These are phyloP conservation scores for Balearica regulorum DNA, from an alignment of 2,797 vertebrate genomes.

Conservation along the genomic window DNA sequence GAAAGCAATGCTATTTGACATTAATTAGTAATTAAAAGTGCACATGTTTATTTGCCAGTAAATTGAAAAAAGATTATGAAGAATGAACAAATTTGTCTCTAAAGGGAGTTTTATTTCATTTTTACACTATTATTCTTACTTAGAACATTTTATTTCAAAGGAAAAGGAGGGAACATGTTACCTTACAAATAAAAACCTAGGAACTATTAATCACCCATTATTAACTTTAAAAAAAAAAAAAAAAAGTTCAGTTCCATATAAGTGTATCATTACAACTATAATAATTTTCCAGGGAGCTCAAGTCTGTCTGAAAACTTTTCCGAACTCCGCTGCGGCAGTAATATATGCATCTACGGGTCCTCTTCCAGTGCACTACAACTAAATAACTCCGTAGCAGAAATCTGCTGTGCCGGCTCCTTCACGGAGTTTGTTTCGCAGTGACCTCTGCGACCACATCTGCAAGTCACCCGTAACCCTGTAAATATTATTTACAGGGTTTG, in stretches of 20 bases:
- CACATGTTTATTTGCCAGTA: neutral
- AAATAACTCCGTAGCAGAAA: neutral
- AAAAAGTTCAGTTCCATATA: neutral
- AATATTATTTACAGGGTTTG: neutral
- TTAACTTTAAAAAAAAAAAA: neutral
- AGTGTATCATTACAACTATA: neutral
- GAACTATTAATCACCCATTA: neutral
- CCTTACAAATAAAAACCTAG: neutral
- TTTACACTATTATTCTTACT: neutral
- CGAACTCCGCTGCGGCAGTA: neutral
- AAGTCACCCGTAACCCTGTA: too few relatives aligned
- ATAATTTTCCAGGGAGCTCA: neutral
- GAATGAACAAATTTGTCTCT: neutral
- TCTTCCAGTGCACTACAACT: neutral
- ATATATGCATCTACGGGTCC: neutral
- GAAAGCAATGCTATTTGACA: neutral
- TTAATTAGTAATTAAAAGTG: neutral
- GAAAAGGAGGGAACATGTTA: neutral
- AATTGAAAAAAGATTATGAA: neutral
- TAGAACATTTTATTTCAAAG: neutral
- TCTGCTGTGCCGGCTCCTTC: neutral
- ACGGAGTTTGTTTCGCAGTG: rapidly evolving
- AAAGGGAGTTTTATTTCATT: neutral
- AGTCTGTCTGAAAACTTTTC: neutral
- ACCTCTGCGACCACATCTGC: neutral